Evolutionary conservation across 2,888 invertebrate genomes (phyloP), one percentile per base, ranked within the genome.

Genomic region (Andrena flavipes): DNA sequence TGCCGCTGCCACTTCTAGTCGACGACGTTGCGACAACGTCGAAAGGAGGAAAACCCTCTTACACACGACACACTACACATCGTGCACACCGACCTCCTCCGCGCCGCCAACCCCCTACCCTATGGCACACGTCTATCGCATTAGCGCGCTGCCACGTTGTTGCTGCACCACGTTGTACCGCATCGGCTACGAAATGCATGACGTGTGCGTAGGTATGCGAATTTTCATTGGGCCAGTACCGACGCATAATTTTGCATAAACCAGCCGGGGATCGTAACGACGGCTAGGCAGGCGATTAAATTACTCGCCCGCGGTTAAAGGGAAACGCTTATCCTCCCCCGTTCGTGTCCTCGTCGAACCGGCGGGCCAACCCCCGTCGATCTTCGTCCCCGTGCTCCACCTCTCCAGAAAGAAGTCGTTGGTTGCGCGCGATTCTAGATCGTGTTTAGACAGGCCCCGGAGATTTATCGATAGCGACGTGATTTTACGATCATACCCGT

Each of bases 401-500:
- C 42, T 42, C 13, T 49, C 60, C 56, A 35, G 65, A 76, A 75
- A 84, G 60, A 82, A 82, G 30, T 59, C 51, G 64, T 65, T 59
- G 64, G 10, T 23, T 42, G 42, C 23, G 29, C 68, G 49, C 62
- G 86, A 89, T 89, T 79, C 80, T 82, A 81, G 88, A 90, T 91
- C 87, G 87, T 91, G 91, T 90, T 91, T 91, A 87, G 91, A 91
- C 91, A 90, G 86, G 84, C 76, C 67, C 72, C 84, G 85, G 86
- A 87, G 91, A 91, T 91, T 91, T 91, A 91, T 91, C 90, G 91
- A 88, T 88, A 76, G 80, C 84, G 75, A 84, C 82, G 82, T 76
- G 84, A 71, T 87, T 87, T 87, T 87, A 87, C 84, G 87, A 84
- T 81, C 84, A 62, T 35, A 49, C 51, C 16, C 30, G 76, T 30